Conservation (phyloP, 2,888 invertebrate genomes). For the Ditylenchus weischeri region DNA sequence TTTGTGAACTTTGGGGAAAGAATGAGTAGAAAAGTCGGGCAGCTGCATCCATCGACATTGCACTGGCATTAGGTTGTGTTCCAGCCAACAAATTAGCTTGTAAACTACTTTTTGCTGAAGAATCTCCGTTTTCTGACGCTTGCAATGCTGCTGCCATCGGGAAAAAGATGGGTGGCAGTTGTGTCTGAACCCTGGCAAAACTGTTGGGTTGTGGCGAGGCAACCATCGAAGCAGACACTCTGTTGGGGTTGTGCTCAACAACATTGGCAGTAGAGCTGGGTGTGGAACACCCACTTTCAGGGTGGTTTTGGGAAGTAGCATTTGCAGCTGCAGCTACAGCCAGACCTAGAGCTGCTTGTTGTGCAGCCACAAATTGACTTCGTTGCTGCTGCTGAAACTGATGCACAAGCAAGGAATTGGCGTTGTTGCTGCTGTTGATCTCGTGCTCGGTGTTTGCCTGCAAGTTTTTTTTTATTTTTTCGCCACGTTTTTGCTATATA, state of each 20-base stretch:
- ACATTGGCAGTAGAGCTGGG: not conserved
- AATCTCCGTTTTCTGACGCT: not conserved
- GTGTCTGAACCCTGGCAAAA: not conserved
- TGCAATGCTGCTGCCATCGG: not conserved
- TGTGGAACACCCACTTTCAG: constrained; percentile 1
- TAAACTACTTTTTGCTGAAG: not conserved
- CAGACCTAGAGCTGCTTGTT: not conserved
- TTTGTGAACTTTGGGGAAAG: not conserved
- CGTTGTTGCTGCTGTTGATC: not conserved
- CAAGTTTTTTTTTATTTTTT: not conserved
- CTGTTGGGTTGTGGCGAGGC: not conserved
- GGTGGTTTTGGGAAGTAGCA: not conserved
- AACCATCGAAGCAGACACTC: too few relatives aligned
- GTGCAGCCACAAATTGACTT: not conserved
- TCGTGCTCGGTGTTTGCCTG: constrained; percentile 10
- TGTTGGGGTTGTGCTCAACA: not conserved
- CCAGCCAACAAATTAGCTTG: not conserved
- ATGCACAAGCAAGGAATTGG: not conserved
- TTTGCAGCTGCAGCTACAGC: not conserved
- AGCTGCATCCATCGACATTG: not conserved
- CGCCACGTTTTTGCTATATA: not conserved
- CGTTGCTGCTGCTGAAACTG: constrained; percentile 8
- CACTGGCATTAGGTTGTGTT: not conserved
- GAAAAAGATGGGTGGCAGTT: not conserved
- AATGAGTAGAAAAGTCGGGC: not conserved